A percentile compares a stretch with the other conserved stretches of the same genome.
phyloP scores from a whole-genome alignment of 1,140 invertebrate species.

The Microplitis mediator region DNA sequence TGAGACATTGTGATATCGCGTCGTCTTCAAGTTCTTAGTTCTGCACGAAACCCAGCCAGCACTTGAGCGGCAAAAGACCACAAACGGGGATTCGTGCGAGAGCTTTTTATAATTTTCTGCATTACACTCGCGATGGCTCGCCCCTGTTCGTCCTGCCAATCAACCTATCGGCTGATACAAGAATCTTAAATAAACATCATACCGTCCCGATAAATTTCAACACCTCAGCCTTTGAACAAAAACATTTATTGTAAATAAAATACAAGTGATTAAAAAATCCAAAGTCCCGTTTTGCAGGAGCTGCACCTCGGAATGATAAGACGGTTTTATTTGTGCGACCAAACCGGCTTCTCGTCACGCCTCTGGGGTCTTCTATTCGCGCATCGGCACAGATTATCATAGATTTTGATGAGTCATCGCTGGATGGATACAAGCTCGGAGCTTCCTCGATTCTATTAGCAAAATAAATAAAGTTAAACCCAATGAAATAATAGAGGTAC shows the following conservation, averaged over 20 bases:
- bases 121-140: too few species aligned
- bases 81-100: slow-evolving; percentile 10
- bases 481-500: too few species aligned
- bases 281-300: slow-evolving; percentile 15
- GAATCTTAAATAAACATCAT: too few species aligned
- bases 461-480: neutral
- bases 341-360: slow-evolving; percentile 22
- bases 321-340: slow-evolving; percentile 12
- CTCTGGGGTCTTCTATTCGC: neutral
- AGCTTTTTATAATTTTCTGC: slow-evolving; percentile 19
- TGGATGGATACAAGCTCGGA: neutral
- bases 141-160: too few species aligned
- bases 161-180: too few species aligned
- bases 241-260: neutral
- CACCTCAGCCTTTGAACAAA: neutral
- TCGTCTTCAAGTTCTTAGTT: neutral
- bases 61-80: slow-evolving; percentile 15
- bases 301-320: slow-evolving; percentile 7
- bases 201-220: too few species aligned
- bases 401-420: slow-evolving; percentile 16
- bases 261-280: neutral
- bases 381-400: slow-evolving; percentile 16
- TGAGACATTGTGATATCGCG: slow-evolving; percentile 16
- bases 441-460: neutral
- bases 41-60: slow-evolving; percentile 6